phyloP scores from a whole-genome alignment of 2,797 vertebrate genomes.

The Diplodus puntazzo region DNA sequence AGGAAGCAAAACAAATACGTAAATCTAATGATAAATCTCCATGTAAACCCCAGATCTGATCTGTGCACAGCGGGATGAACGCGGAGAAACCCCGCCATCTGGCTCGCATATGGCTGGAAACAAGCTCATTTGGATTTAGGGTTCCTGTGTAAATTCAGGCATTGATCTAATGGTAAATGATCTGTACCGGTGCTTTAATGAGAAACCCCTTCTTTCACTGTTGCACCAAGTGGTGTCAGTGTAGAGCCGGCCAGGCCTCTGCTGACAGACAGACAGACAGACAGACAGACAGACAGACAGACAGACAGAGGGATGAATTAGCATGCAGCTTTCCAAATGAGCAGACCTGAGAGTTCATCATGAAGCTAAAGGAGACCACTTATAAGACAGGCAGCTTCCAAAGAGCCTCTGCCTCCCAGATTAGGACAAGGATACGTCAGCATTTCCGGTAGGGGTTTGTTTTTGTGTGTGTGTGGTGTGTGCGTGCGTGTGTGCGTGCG shows the following conservation, averaged over 20 bases:
- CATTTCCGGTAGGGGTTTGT: constrained; percentile 36
- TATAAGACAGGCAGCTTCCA: constrained; percentile 46
- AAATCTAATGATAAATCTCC: constrained; percentile 38
- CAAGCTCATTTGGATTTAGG: constrained; percentile 53
- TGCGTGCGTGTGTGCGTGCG: background rate
- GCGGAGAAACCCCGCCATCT: constrained; percentile 55
- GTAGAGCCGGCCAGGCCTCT: constrained; percentile 58
- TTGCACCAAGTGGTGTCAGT: constrained; percentile 78
- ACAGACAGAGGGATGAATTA: constrained; percentile 55
- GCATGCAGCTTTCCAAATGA: constrained; percentile 69
- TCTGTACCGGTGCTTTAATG: constrained; percentile 57
- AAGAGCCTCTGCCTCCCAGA: constrained; percentile 51
- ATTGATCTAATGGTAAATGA: constrained; percentile 67
- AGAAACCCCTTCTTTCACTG: constrained; percentile 54
- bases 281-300: constrained; percentile 51
- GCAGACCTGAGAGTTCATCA: constrained; percentile 72
- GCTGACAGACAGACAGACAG: constrained; percentile 47
- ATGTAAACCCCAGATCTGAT: constrained; percentile 46
- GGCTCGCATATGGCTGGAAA: constrained; percentile 57
- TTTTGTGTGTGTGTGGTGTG: constrained; percentile 28
- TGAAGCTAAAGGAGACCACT: constrained; percentile 63
- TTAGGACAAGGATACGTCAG: constrained; percentile 58
- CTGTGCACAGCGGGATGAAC: constrained; percentile 48
- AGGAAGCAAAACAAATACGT: constrained; percentile 34
- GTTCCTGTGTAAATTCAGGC: constrained; percentile 58